Base-by-base conservation (phyloP, 2,888 invertebrate genomes). In the Aspidiotus rigidus region DNA sequence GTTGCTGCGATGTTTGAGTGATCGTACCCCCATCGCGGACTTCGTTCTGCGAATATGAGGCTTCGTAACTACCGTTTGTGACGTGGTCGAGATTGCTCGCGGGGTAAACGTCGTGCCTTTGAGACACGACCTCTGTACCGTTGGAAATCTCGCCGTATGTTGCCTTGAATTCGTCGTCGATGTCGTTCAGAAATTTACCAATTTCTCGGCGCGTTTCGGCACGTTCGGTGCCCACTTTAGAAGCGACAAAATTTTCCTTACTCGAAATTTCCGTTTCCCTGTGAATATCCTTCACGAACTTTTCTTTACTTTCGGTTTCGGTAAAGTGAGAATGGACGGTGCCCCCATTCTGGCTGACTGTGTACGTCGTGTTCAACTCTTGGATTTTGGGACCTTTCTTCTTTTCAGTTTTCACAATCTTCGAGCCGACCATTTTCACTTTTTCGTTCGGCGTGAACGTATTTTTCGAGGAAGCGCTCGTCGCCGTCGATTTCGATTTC, bases 391-490 rank as follows among this genome's bases (percentile, higher is more conserved):
- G 17, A 10, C 44, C 53, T 13, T 42, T 59, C 42, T 64, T 66
- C 54, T 70, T 70, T 17, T 61, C 61, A 0, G 70, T 60, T 55
- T 66, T 66, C 10, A 70, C 64, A 5, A 70, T 66, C 60, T 66
- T 70, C 3, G 66, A 66, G 40, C 70, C 70, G 40, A 70, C 61
- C 57, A 70, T 53, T 42, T 60, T 64, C 7, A 70, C 70, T 67
- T 67, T 67, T 53, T 67, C 67, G 28, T 67, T 67, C 1, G 67
- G 67, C n/a, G 53, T 44, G 49, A 67, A 67, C 39, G 60, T 67
- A 15, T 16, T 59, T 49, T 57, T 67, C 15, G 57, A 44, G n/a
- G 64, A 42, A 13, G 49, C 15, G 39, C n/a, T 49, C 28, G 67
- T 42, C 44, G 56, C 9, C 56, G 56, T 55, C n/a, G 56, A 55